A percentile compares a stretch with the other conserved stretches of the same genome.
phyloP scores from a whole-genome alignment of 2,113 vertebrate genomes.

The Cygnus atratus region DNA sequence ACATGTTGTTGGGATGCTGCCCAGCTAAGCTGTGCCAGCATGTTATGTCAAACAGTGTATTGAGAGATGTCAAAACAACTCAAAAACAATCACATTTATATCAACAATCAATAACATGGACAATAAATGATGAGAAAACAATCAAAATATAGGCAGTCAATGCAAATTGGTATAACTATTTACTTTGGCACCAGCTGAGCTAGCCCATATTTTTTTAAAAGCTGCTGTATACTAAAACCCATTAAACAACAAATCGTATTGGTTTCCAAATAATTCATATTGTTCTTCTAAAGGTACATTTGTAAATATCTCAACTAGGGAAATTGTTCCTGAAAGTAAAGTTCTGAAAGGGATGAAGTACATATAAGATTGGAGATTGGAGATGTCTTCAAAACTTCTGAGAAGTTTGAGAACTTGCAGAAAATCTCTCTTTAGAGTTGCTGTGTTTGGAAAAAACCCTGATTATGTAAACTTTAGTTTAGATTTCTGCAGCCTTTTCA shows the following conservation, averaged over 20 bases:
- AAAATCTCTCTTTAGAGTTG: not conserved
- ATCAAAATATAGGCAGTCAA: not conserved
- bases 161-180: not conserved
- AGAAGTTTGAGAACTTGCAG: not conserved
- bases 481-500: not conserved
- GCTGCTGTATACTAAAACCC: not conserved
- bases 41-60: conserved; percentile 18
- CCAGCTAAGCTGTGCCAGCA: conserved; percentile 19
- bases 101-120: conserved; percentile 48
- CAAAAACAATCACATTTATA: conserved; percentile 14
- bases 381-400: not conserved
- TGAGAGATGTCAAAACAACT: conserved; percentile 50
- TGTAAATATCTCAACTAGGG: not conserved
- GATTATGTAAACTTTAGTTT: not conserved
- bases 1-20: conserved; percentile 24
- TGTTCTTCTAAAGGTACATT: not conserved
- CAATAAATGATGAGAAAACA: conserved; percentile 22
- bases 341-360: not conserved
- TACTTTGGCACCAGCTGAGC: not conserved
- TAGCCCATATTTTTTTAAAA: not conserved
- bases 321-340: not conserved
- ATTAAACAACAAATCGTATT: not conserved
- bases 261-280: not conserved
- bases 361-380: not conserved
- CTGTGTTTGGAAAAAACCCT: not conserved